These are phyloP conservation scores for Horisme vitalbata DNA, from an alignment of 2,888 invertebrate species.

Conservation along the genomic window DNA sequence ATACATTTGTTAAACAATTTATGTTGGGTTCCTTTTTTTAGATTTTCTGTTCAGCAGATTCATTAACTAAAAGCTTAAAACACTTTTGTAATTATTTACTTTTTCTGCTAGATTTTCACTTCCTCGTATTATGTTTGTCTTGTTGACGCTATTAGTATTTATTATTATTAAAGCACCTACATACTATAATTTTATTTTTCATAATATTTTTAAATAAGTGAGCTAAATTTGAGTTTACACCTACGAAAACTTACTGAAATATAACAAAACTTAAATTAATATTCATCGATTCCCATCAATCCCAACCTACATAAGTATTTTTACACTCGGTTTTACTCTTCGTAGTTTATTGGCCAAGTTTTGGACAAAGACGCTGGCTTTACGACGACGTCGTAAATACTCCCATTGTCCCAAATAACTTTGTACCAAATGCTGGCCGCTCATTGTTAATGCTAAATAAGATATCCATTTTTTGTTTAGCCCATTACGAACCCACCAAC, in stretches of 20 bases:
- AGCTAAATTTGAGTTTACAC: too few species aligned
- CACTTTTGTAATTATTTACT: too few species aligned
- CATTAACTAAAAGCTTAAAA: too few species aligned
- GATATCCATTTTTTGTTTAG: conserved; percentile 78
- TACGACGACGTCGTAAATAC: conserved; percentile 72
- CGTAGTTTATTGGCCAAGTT: conserved; percentile 65
- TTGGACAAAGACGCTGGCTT: conserved; percentile 72
- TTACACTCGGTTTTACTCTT: conserved; percentile 35
- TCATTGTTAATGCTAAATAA: conserved; percentile 79
- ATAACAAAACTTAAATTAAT: background rate
- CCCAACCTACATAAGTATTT: conserved; percentile 23
- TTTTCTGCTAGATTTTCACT: too few species aligned
- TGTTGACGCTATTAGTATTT: too few species aligned
- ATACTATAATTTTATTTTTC: too few species aligned
- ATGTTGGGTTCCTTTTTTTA: too few species aligned
- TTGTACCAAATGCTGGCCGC: conserved; percentile 65
- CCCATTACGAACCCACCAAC: conserved; percentile 63
- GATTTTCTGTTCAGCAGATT: too few species aligned
- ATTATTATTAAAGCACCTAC: too few species aligned
- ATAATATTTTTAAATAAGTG: too few species aligned
- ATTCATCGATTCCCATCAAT: conserved; percentile 14
- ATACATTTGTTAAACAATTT: too few species aligned
- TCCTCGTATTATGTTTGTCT: too few species aligned
- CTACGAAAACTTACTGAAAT: background rate
- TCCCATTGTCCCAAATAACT: conserved; percentile 65